Evolutionary conservation across 2,113 vertebrate species (phyloP), one percentile per base, ranked within the genome.

Genomic region (Hyperopisus bebe): DNA sequence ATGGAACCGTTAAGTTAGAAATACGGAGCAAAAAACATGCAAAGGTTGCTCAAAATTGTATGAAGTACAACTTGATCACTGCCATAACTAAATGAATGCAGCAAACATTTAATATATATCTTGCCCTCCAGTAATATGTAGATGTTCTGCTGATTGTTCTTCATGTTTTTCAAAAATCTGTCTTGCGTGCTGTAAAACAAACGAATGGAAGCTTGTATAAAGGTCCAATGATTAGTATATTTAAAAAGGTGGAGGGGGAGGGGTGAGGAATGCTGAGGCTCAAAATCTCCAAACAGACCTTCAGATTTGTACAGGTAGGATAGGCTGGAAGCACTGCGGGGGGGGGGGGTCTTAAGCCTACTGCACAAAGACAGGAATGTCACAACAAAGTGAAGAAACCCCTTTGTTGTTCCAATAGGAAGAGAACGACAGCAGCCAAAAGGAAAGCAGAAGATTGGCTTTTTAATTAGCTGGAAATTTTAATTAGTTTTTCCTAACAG

Each of bases 311-410:
- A 42, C 87, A 15, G 42, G 53, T 62, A 88, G n/a, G 58, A 44
- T 62, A 53, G 53, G 8, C 53, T 58, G 53, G 15, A 62, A 66
- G 35, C 51, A 39, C 53, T 13, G 13, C 6, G 19, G 35, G 35
- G 21, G 87, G 8, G 86, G 50, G 13, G 85, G 48, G 48, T 39
- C 31, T 55, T 35, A 87, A 90, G 44, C 83, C 15, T 77, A 66
- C 80, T 89, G 31, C 84, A 39, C 89, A 92, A 90, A 91, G 85
- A 53, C 17, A 48, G 90, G 90, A 93, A 92, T 92, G 93, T 93
- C 91, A 88, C 91, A 92, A 91, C 90, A 92, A 87, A 90, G 83
- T 91, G 91, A 87, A 88, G 91, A 89, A 90, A 91, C 90, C 89
- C 89, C 88, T 90, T 90, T 82, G 91, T 88, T 91, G 88, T 92